Evolutionary conservation across 1,140 invertebrate genomes (phyloP), one percentile per base, ranked within the genome.

Genomic region (Armadillidium nasatum): DNA sequence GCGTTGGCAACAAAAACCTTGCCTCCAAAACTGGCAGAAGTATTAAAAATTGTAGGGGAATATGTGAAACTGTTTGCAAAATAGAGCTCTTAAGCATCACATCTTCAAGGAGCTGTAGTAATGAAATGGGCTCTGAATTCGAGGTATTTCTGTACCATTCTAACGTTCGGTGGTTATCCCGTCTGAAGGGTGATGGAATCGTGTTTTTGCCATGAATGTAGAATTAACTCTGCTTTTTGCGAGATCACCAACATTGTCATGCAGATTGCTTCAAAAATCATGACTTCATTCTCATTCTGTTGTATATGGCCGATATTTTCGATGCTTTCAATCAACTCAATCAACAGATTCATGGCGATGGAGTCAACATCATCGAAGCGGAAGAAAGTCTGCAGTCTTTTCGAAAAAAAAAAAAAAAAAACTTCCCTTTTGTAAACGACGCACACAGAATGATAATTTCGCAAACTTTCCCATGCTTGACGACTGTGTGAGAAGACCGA

Each of bases 381-480:
- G 78, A 80, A 79, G 79, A 79, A 79, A 79, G 79, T 23, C 71
- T 70, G 71, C 69, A 11, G 67, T 10, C 76, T 80, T 79, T 69
- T 70, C 7, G 19, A 76, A 67, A 76, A 77, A n/a, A n/a, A n/a
- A n/a, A n/a, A 33, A 33, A 80, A 79, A 74, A 77, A 80, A 78
- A 74, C 66, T 74, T 70, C 76, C 44, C 44, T 76, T 79, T 73
- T 80, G 79, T 78, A 33, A 73, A 77, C 78, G 78, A 73, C 78
- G 74, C 72, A 79, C 77, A 74, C 74, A 77, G 78, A 79, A 79
- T 45, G 75, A 73, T 75, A 80, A 79, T 72, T 79, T 72, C 43
- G 70, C 79, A 79, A 80, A 80, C 77, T 80, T 79, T 80, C 71
- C 78, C 44, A 69, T 78, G 50, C 75, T 79, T 22, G 78, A 79